Evolutionary conservation across 2,113 vertebrate genomes (phyloP), one percentile per base, ranked within the genome.

Genomic region (Campylomormyrus tamandua): DNA sequence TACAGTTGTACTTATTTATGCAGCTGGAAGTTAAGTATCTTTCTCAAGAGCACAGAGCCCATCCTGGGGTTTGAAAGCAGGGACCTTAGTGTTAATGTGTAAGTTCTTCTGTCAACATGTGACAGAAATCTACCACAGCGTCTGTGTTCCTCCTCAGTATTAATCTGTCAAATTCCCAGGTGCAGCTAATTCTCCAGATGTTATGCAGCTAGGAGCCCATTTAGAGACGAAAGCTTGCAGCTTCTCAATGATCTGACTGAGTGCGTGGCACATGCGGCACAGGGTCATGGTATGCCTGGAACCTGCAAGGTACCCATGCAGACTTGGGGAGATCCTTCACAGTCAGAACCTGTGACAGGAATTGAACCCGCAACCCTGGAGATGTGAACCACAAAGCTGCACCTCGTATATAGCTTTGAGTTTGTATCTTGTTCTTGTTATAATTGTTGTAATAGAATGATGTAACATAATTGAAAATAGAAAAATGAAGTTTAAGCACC

Each of bases 151-250:
- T 50, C 46, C 21, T 85, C 10, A 15, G 46, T 24, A 49, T 50
- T 86, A 86, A 86, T 86, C 83, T 85, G 42, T 85, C 21, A 11
- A 85, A 49, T 46, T 49, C 46, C 83, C 83, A 85, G 83, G 42
- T 46, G 42, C 9, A 21, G 74, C 83, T 85, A 85, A 49, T 49
- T 85, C 48, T 50, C 83, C n/a, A 11, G 45, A 48, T 15, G 48
- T 85, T n/a, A 48, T 50, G 46, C 48, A 2, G n/a, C 48, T 13
- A 50, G 46, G 46, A 50, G 15, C 2, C 46, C 24, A 50, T 48
- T 86, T 50, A 13, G 83, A 86, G 45, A 50, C 7, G n/a, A 86
- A 27, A 9, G 11, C 24, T 21, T 50, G 3, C 45, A 50, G 46
- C 48, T 15, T 2, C 21, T 27, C 11, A 86, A 31, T 15, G 11